Evolutionary conservation across 1,140 invertebrate genomes (phyloP), one percentile per base, ranked within the genome.

Genomic region (Copidosoma floridanum): DNA sequence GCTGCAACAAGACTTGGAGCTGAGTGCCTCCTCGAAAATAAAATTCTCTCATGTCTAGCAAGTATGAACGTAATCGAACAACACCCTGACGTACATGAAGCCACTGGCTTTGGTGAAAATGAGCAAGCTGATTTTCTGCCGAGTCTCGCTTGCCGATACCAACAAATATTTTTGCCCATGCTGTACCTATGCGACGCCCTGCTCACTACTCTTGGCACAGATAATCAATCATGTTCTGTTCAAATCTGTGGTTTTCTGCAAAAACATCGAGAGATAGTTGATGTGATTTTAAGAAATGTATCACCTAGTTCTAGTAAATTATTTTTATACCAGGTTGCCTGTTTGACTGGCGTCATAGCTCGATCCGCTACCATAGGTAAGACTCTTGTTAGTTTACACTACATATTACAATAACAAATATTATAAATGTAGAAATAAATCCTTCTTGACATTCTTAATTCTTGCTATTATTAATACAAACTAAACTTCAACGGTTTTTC

Each of bases 201-300:
- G 20, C 78, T 95, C 2, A 92, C 90, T 3, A 89, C 91, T 0
- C 78, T 95, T 7, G 92, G 93, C 35, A 84, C 87, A 0, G 85
- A 90, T 57, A 95, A 95, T 80, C 86, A 88, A 76, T 86, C 89
- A 68, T 91, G 89, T 44, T 85, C 90, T 1, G 79, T 88, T 20
- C 91, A 94, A 79, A 84, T 93, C 35, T 85, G 90, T 41, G 87
- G 90, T 61, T 89, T 93, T 64, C 71, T 95, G 26, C 83, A 93
- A 43, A 87, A 87, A 50, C 92, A 95, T 75, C 79, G 87, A 29
- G 92, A 95, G 64, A 87, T 89, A 26, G 85, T 95, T 16, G 89
- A 91, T 65, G 83, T 87, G 64, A 85, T 93, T 38, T 74, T 96
- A 14, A 80, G 89, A 66, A 86, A 86, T 61, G 86, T 88, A 0